Base-by-base conservation (phyloP, 1,140 invertebrate genomes). In the Apis cerana region DNA sequence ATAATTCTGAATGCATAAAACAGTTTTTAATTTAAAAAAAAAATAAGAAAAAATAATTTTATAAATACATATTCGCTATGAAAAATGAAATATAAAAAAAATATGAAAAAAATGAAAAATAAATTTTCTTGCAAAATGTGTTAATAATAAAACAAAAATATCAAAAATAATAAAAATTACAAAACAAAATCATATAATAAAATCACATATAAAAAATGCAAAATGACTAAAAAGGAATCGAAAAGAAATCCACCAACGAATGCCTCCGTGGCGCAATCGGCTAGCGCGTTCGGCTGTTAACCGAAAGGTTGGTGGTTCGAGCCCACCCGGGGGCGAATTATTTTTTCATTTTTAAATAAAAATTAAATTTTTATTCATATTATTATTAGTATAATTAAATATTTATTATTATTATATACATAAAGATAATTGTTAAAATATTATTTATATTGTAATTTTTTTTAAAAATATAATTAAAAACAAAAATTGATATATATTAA, bases 201-300 rank as follows among this genome's bases (percentile, higher is more conserved):
- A 50, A 52, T 69, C 7, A 69, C 3, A 23, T 23, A 11, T 3
- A 7, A 8, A 33, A 68, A 21, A 19, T 54, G 11, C 7, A n/a
- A 23, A 23, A 21, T 15, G 0, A 15, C 0, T 7, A 11, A 1
- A 76, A 80, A 52, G 52, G 5, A 23, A 0, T 13, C 19, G 8
- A 10, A 43, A 72, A 54, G 23, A 33, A 15, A 15, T 0, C 1
- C 0, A 2, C 13, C 15, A 0, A 27, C 85, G 89, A 85, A 71
- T 83, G 96, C 96, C 96, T 97, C 96, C 96, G 96, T 96, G 96
- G 96, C 96, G 96, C 96, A 96, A 96, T 96, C 93, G 96, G 96
- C 95, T 97, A 97, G 96, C 96, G 97, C 97, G 96, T 97, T 97
- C 96, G 97, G 96, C 97, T 97, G 96, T 97, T 97, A 97, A 97